These are phyloP conservation scores for Lucilia cuprina DNA, from an alignment of 1,140 invertebrate genomes.

Conservation along the genomic window DNA sequence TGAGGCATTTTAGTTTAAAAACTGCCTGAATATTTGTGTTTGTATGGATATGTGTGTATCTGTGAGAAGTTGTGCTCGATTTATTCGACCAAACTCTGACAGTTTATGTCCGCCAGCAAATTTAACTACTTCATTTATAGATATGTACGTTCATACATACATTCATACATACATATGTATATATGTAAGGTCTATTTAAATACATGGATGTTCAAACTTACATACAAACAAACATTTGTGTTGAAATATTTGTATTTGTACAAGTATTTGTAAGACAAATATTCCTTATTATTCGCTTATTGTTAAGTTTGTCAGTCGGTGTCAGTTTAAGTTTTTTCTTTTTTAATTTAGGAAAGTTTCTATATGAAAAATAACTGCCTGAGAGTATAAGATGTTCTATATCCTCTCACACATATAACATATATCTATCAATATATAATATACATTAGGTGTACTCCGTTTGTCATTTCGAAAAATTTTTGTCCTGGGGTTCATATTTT, in stretches of 20 bases:
- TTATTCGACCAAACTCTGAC: neutral
- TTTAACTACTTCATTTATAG: neutral
- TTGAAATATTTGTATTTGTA: neutral
- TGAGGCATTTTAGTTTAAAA: too few species aligned
- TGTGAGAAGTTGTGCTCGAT: neutral
- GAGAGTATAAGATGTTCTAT: neutral
- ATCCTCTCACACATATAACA: neutral
- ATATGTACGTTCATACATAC: too few species aligned
- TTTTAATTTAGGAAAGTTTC: neutral
- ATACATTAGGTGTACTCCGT: too few species aligned
- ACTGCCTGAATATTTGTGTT: too few species aligned
- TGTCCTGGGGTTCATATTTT: too few species aligned
- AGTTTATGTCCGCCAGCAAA: slow-evolving; percentile 1
- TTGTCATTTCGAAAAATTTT: too few species aligned
- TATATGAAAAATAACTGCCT: neutral
- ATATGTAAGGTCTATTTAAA: neutral
- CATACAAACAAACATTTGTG: neutral
- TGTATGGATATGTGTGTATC: too few species aligned
- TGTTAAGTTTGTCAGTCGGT: neutral
- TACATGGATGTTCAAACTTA: neutral
- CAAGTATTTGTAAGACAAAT: slow-evolving; percentile 2
- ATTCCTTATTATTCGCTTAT: neutral
- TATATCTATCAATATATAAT: too few species aligned
- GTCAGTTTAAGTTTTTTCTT: neutral
- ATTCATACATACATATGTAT: too few species aligned